Conservation (phyloP, 2,797 vertebrate species). For the Phaenicophaeus curvirostris region DNA sequence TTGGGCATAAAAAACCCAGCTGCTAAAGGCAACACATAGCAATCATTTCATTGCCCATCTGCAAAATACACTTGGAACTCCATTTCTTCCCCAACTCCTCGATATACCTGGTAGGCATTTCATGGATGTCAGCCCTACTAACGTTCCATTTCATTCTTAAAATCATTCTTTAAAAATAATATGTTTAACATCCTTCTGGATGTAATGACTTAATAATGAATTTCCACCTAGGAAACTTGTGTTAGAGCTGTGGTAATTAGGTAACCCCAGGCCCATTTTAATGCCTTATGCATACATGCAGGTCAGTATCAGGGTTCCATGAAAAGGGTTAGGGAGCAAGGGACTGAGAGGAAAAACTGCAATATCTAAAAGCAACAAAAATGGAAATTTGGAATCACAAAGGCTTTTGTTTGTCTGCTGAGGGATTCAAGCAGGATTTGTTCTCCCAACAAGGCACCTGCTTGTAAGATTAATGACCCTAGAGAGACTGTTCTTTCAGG, state of each 20-base stretch:
- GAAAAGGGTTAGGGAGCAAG: neutral
- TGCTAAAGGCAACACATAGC: neutral
- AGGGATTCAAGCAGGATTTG: neutral
- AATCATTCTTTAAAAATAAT: neutral
- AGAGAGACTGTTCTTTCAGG: neutral
- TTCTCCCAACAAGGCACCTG: neutral
- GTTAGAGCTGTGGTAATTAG: neutral
- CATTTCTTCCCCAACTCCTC: neutral
- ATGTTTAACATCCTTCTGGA: neutral
- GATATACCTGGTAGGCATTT: neutral
- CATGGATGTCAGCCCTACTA: neutral
- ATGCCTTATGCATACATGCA: neutral
- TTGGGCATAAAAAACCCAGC: neutral
- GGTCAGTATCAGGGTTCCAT: neutral
- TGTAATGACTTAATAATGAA: neutral
- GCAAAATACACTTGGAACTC: neutral
- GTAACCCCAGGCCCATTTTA: neutral
- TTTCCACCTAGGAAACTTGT: neutral
- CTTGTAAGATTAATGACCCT: neutral
- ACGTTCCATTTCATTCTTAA: neutral
- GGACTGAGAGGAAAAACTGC: neutral
- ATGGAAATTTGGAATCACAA: neutral
- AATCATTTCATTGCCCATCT: neutral
- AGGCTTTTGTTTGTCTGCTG: neutral
- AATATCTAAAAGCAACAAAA: neutral